Evolutionary conservation across 2,113 vertebrate species (phyloP), one percentile per base, ranked within the genome.

Genomic region (Phainopepla nitens): DNA sequence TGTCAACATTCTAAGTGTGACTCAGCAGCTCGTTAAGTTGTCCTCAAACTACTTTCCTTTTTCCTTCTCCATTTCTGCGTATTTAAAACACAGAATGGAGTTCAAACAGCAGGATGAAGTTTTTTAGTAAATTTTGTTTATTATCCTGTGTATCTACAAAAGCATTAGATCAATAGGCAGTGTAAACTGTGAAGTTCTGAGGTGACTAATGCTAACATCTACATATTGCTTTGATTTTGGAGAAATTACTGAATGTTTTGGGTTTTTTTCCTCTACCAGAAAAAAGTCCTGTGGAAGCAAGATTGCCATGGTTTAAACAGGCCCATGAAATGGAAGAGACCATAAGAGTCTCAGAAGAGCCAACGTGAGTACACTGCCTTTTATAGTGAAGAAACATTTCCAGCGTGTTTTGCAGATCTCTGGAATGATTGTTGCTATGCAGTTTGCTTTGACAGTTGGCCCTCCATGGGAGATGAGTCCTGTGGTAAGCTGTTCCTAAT

Each of bases 291-390:
- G 98, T 99, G 86, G 99, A 99, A 98, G 99, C 98, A 75, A 99
- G 98, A 88, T 94, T 98, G 54, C 99, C 98, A 0, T 99, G 99
- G 99, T 97, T 98, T 93, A 99, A 99, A 95, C 99, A 99, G 96
- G 99, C 99, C 41, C 99, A 99, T 23, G 98, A 99, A 90, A 97
- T 99, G 91, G 99, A 99, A 93, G 98, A 99, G 94, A 98, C 96
- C 42, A 96, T 97, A 85, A 96, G 92, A 36, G 96, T 98, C 27
- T 98, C 98, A 53, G 99, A 99, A 96, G 98, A 99, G 70, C 99
- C 99, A 88, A 98, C 97, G 99, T 99, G 95, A 99, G 99, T 98
- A 69, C 70, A 21, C 10, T 44, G 47, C 68, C 42, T 92, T 49
- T 53, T 51, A 35, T 14, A 64, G 57, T 14, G 68, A 57, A 36